Base-by-base conservation (phyloP, 2,888 invertebrate species). In the Morinoia aosen region DNA sequence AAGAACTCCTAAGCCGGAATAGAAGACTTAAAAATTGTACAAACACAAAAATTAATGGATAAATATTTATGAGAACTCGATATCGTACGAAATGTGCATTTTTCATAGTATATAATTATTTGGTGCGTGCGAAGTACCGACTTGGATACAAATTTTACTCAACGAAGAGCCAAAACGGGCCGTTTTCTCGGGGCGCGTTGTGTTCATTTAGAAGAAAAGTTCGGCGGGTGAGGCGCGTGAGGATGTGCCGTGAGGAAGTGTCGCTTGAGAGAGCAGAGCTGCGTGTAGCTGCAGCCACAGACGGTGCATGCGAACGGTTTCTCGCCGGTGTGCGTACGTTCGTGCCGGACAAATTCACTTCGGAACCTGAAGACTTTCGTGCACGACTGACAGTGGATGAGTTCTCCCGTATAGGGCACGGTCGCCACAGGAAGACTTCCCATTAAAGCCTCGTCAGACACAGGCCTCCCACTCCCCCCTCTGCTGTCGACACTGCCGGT, bases 211-310 rank as follows among this genome's bases (percentile, higher is more conserved):
- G 90, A 90, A 48, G 48, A 90, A 48, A 93, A 93, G 48, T 58
- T 57, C 0, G 57, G 33, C n/a, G 93, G 93, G 25, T 56, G 57
- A 39, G 93, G 93, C 16, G 93, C 58, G 56, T 57, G 57, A 16
- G 93, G 93, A 57, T 93, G 93, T 48, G 93, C 93, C 0, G 93
- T n/a, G n/a, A 93, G 93, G 57, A 93, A 93, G 33, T 93, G 93
- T 12, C 93, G 93, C 58, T 93, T 93, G 57, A 93, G 93, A 93
- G 93, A 93, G 33, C 93, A 93, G 57, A 57, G 93, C 33, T 93
- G 93, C 56, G 93, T 93, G 93, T 93, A 93, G 57, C 93, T 93
- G 93, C 93, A 93, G 93, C 93, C 93, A 33, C 93, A 93, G 57
- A 93, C 93, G 58, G 48, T 93, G 93, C 93, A 93, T 10, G 33